Evolutionary conservation across 1,140 invertebrate genomes (phyloP), one percentile per base, ranked within the genome.

Genomic region (Halotydeus destructor): DNA sequence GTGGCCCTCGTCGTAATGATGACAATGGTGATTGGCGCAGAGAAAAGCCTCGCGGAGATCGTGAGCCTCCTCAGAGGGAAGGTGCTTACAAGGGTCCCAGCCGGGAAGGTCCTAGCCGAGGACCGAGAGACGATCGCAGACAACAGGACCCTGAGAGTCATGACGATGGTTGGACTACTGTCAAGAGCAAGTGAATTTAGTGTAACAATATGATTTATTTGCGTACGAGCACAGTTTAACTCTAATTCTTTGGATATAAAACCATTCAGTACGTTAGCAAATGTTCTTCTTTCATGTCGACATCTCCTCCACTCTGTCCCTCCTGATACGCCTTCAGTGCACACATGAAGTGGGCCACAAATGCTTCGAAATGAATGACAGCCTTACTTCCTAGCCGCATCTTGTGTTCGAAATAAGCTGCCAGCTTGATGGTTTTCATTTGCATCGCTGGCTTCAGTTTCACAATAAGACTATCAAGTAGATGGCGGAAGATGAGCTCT

Each of bases 321-420:
- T n/a, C n/a, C n/a, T n/a, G n/a, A n/a, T n/a, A n/a, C n/a, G n/a
- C n/a, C n/a, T n/a, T n/a, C n/a, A n/a, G n/a, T n/a, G n/a, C n/a
- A n/a, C n/a, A 26, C 91, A 97, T 97, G 60, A 93, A 94, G 50
- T 81, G 78, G 3, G 83, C 85, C 41, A 91, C 75, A 69, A 97
- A 97, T 14, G 86, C 85, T 64, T 98, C 91, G 27, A 98, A 64
- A 60, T 98, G 88, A 54, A 88, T 91, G 51, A 97, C 93, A n/a
- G 75, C 69, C 63, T 97, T 97, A 44, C 76, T 79, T 12, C 89
- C 88, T 33, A 75, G 65, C 50, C 78, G 73, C 66, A 94, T 74
- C 44, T 79, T 69, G 57, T 93, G 81, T 58, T 98, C 88, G 62
- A 79, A 89, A 38, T 71, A 68, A 0, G 86, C 80, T 9, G 91